These are phyloP conservation scores for Agelaius tricolor DNA, from an alignment of 2,113 vertebrate species.

Conservation along the genomic window DNA sequence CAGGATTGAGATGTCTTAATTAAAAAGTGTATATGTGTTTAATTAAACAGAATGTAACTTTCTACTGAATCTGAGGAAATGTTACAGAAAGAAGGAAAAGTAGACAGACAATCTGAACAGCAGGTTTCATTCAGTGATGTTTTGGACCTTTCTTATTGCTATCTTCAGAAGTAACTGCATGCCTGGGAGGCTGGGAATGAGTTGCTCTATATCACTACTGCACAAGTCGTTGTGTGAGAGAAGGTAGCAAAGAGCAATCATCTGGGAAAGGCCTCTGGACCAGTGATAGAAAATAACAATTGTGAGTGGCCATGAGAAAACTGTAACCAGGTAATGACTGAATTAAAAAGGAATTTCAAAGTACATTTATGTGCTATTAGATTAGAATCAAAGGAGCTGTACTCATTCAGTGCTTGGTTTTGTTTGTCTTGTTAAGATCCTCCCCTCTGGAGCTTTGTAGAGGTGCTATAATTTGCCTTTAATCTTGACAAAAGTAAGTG, in stretches of 20 bases:
- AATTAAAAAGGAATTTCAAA: background rate
- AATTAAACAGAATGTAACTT: background rate
- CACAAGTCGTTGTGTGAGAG: background rate
- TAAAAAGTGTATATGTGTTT: background rate
- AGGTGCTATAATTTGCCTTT: background rate
- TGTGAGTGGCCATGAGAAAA: background rate
- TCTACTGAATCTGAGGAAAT: background rate
- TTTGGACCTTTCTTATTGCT: background rate
- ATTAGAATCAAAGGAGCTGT: background rate
- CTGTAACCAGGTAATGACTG: background rate
- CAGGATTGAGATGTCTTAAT: background rate
- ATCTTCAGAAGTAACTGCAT: background rate
- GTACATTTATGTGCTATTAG: background rate
- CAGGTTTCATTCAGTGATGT: background rate
- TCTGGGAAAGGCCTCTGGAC: background rate
- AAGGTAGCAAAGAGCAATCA: background rate
- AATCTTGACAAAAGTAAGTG: background rate
- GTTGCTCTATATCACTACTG: background rate
- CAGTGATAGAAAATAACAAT: background rate
- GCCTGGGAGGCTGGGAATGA: background rate
- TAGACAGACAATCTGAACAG: background rate
- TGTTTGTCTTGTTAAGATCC: background rate
- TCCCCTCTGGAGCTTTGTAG: background rate
- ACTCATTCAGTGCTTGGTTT: background rate
- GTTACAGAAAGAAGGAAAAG: background rate